Evolutionary conservation across 2,888 invertebrate genomes (phyloP).

Genomic region (Rhagonycha fulva): DNA sequence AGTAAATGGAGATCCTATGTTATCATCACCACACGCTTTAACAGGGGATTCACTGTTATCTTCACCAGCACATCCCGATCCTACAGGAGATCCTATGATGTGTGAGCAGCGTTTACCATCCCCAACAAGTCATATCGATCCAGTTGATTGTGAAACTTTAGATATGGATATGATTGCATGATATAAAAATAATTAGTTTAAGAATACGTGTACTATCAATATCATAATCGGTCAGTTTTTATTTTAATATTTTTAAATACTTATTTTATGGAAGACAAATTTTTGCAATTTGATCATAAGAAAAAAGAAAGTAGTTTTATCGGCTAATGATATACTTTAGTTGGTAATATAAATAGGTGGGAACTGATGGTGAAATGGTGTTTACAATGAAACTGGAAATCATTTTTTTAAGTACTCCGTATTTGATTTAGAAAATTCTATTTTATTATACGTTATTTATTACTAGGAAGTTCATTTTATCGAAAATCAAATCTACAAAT

Average conservation of each 20-base stretch:
- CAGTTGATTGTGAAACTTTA: slow-evolving; percentile 58
- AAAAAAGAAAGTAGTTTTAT: neutral
- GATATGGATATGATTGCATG: slow-evolving; percentile 62
- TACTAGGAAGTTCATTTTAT: neutral
- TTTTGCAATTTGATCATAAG: neutral
- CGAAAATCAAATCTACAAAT: neutral
- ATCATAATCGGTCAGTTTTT: neutral
- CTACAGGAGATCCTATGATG: slow-evolving; percentile 67
- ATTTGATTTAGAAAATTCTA: neutral
- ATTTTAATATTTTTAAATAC: neutral
- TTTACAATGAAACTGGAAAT: neutral
- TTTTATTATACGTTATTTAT: neutral
- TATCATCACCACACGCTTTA: slow-evolving; percentile 59
- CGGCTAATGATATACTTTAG: neutral
- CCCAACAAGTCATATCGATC: slow-evolving; percentile 52
- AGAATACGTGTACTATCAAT: neutral
- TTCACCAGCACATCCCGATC: slow-evolving; percentile 60
- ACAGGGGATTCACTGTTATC: slow-evolving; percentile 67
- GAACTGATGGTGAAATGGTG: neutral
- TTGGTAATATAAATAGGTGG: neutral
- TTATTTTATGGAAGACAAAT: neutral
- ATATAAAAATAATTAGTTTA: slow-evolving; percentile 34
- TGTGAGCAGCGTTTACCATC: slow-evolving; percentile 55
- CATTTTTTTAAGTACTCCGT: neutral
- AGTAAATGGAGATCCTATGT: slow-evolving; percentile 56